Conservation (phyloP, 2,113 vertebrate species). For the Colaptes auratus region DNA sequence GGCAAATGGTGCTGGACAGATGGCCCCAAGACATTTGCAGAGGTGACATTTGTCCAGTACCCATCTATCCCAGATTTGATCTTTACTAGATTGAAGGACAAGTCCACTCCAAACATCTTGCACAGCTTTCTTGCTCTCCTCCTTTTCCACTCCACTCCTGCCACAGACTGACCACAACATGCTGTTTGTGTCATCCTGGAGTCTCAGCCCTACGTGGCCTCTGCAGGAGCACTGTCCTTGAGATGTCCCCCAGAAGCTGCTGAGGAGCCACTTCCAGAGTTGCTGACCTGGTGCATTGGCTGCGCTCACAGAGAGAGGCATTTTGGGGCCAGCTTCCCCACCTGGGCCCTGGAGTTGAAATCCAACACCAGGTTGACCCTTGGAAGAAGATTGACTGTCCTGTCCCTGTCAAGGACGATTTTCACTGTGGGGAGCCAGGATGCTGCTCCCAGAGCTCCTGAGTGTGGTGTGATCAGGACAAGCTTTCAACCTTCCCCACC, state of each 20-base stretch:
- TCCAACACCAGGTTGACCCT: conserved; percentile 34
- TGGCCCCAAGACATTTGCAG: accelerated
- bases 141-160: not conserved
- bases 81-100: accelerated
- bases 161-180: accelerated
- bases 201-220: not conserved
- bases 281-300: conserved; percentile 31
- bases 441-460: not conserved
- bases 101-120: not conserved
- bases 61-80: not conserved
- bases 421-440: accelerated
- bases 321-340: conserved; percentile 30
- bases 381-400: not conserved
- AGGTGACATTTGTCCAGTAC: accelerated
- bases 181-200: not conserved
- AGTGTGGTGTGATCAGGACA: accelerated
- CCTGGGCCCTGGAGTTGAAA: conserved; percentile 53
- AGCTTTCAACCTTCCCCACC: not conserved
- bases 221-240: conserved; percentile 10
- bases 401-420: not conserved
- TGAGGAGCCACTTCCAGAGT: conserved; percentile 29
- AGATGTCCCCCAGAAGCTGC: not conserved
- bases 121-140: not conserved
- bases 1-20: not conserved
- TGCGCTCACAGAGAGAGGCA: accelerated